Evolutionary conservation across 2,113 vertebrate genomes (phyloP).

Genomic region (Loxodonta africana): DNA sequence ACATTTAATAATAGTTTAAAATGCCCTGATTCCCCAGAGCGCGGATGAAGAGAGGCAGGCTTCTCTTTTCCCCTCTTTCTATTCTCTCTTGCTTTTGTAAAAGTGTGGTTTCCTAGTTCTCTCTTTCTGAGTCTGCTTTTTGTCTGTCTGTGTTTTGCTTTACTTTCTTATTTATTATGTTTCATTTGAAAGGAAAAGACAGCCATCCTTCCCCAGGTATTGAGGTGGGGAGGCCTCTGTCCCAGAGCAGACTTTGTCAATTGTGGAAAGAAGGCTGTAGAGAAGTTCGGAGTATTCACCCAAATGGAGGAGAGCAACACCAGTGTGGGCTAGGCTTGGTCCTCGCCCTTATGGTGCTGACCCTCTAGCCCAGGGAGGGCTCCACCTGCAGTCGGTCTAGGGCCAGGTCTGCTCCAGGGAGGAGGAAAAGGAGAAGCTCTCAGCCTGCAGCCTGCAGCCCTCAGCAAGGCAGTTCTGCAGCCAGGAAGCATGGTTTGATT

Average conservation of each 20-base stretch:
- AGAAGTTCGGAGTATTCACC: not conserved
- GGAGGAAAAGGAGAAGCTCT: not conserved
- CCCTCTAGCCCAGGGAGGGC: not conserved
- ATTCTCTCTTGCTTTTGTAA: not conserved
- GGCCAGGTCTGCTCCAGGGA: not conserved
- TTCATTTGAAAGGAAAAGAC: slow-evolving; percentile 47
- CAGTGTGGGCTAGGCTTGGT: not conserved
- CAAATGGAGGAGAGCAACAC: not conserved
- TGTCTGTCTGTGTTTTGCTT: slow-evolving; percentile 64
- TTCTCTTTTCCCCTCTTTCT: not conserved
- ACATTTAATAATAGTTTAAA: not conserved
- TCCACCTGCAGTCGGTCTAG: not conserved
- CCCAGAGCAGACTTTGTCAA: not conserved
- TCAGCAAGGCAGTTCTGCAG: too few relatives aligned
- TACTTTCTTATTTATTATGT: slow-evolving; percentile 58
- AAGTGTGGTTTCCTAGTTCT: slow-evolving; percentile 44
- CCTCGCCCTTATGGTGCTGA: not conserved
- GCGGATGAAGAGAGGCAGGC: not conserved
- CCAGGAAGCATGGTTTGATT: not conserved
- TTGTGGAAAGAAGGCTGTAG: not conserved
- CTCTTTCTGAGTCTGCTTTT: slow-evolving; percentile 51
- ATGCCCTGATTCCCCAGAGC: not conserved
- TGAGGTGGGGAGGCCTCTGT: not conserved
- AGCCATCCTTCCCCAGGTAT: not conserved
- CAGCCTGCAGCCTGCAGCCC: not conserved